Percentiles rank a stretch among this genome's conserved stretches.
phyloP scores from a whole-genome alignment of 2,888 invertebrate genomes.

The Parelbella ahira region DNA sequence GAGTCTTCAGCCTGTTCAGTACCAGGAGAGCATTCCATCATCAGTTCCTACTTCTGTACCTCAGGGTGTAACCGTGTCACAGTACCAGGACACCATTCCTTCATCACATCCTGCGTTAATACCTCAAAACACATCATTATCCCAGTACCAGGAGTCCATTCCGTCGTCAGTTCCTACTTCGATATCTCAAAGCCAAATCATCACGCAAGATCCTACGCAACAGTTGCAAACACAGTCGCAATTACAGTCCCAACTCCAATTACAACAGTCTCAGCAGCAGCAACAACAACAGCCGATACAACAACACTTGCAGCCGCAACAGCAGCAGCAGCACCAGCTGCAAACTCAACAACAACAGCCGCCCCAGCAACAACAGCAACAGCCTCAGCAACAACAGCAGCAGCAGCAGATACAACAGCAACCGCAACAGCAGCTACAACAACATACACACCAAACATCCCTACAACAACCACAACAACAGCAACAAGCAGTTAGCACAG shows the following conservation, averaged over 20 bases:
- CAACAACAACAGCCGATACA: constrained; percentile 35
- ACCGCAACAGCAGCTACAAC: constrained; percentile 17
- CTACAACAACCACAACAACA: constrained; percentile 6
- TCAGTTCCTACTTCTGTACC: constrained; percentile 35
- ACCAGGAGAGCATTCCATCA: constrained; percentile 36
- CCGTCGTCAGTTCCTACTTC: constrained; percentile 22
- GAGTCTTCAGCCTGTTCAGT: constrained; percentile 46
- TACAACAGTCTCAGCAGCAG: constrained; percentile 23
- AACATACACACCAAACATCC: constrained; percentile 32
- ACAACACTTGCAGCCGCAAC: not conserved
- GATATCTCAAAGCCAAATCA: constrained; percentile 17
- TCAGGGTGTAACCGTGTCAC: constrained; percentile 37
- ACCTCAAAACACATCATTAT: constrained; percentile 3
- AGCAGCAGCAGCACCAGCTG: constrained; percentile 26
- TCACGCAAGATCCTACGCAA: constrained; percentile 4
- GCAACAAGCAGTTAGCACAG: constrained; percentile 21
- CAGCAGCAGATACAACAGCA: constrained; percentile 33
- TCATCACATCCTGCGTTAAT: constrained; percentile 38
- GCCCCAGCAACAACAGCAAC: constrained; percentile 28
- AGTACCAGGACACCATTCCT: constrained; percentile 33
- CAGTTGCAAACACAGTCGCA: constrained; percentile 5
- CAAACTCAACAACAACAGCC: constrained; percentile 26
- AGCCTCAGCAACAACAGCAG: constrained; percentile 25
- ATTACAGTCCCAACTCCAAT: constrained; percentile 24
- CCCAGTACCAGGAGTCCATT: constrained; percentile 21